Base-by-base conservation (phyloP, 2,797 vertebrate genomes). In the Eulemur albifrons region DNA sequence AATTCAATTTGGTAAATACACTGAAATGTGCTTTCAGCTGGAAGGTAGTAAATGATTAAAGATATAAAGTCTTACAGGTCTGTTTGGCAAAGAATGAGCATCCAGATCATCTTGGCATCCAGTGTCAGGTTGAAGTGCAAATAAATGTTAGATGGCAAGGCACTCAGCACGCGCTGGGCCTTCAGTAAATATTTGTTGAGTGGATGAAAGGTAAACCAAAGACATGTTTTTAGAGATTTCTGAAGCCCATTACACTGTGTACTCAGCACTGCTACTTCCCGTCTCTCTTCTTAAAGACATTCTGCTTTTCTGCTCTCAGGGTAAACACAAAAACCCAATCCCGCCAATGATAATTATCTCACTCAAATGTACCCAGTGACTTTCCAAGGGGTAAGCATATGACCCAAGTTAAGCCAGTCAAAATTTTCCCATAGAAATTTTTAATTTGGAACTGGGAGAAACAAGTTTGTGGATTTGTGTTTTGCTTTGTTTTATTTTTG, bases 111-210 rank as follows among this genome's bases (percentile, higher is more conserved):
- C 25, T 63, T 80, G 23, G 40, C 52, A 54, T 85, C n/a, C 14
- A 40, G 17, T 21, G 10, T 61, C 52, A 82, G 14, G 27, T 48
- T 76, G 35, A 81, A 90, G 17, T 35, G 21, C n/a, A 77, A 61
- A 72, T 77, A 38, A 67, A 27, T 48, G 7, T 70, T 30, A 72
- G 73, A 40, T 21, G 35, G 4, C 7, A 72, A 1, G 48, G 35
- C 11, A 18, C 4, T 67, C 21, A 4, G 54, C 40, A 59, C 38
- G 80, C 4, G 72, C 25, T 4, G 48, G 54, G 52, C 23, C 32
- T 43, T 67, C 12, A 30, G 38, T n/a, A 87, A 80, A 90, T 97
- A 93, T 89, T 85, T 94, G 83, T 54, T 61, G 12, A 76, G 65
- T 65, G 38, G 35, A 80, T 76, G 65, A 86, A 73, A 83, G 23